Evolutionary conservation across 2,797 vertebrate genomes (phyloP).

Genomic region (Phyllotis vaccarum): DNA sequence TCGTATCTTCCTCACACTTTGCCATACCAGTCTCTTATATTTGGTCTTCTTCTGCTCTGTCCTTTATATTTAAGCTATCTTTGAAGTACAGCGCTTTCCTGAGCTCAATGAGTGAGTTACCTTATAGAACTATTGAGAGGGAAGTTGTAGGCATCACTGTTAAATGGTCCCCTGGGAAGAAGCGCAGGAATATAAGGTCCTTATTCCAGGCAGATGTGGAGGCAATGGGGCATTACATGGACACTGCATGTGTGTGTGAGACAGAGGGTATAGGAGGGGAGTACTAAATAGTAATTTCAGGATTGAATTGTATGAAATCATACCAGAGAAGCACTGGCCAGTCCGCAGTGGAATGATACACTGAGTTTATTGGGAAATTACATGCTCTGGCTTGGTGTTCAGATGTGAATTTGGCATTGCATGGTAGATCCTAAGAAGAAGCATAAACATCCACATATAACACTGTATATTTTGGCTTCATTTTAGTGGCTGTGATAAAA

Average conservation of each 20-base stretch:
- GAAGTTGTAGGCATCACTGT: not conserved
- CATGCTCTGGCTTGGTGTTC: not conserved
- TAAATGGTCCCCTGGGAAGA: not conserved
- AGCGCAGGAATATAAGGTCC: not conserved
- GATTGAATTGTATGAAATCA: not conserved
- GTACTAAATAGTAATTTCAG: not conserved
- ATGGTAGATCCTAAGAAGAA: not conserved
- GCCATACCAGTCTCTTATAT: not conserved
- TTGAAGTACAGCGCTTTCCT: not conserved
- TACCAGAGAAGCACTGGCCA: no score
- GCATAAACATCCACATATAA: not conserved
- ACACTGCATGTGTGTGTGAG: not conserved
- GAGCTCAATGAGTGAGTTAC: not conserved
- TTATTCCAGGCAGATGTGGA: not conserved
- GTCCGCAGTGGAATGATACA: not conserved
- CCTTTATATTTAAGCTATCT: not conserved
- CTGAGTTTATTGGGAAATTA: not conserved
- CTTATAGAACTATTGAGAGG: not conserved
- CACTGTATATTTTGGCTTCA: not conserved
- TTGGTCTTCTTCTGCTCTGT: not conserved
- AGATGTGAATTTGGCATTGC: not conserved
- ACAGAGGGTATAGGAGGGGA: no score
- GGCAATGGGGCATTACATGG: no score
- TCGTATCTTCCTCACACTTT: not conserved
- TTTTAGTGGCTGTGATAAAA: not conserved